Base-by-base conservation (phyloP, 1,140 invertebrate genomes). In the Mesaphorura yosii region DNA sequence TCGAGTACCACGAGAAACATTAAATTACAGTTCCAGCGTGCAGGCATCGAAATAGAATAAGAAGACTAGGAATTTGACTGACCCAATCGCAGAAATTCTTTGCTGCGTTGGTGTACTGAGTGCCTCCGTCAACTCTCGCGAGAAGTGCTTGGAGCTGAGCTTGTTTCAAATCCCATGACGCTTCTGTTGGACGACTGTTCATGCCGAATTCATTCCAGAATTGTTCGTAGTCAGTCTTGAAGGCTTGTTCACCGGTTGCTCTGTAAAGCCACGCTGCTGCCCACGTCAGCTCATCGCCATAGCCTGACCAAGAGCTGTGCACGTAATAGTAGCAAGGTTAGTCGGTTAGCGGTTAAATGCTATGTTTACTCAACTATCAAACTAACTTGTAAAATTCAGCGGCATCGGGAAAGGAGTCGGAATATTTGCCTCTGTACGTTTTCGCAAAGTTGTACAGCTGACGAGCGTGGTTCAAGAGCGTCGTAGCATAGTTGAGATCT, bases 231-330 rank as follows among this genome's bases (percentile, higher is more conserved):
- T 76, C 73, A 7, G 71, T 67, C 41, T 78, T 64, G 58, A 79
- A 81, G 17, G 62, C 64, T 0, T 64, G 51, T 5, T 78, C 70
- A 12, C 72, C 72, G 0, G 78, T 80, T 4, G 77, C 78, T 49
- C 73, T 71, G 67, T 72, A 78, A 5, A 81, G 65, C 79, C 78
- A 81, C 2, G 71, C 67, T 0, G 77, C 77, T 0, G 77, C 75
- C 78, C 78, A 81, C 0, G 74, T 72, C 44, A 81, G 65, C 56
- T 81, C 78, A 62, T 81, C 79, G 1, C 73, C 74, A 58, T 76
- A 79, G 40, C 73, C 76, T 2, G 71, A 55, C n/a, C 40, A 61
- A 3, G 59, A 61, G 22, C 55, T 59, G 60, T 72, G 72, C 51
- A 20, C 34, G 17, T 17, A 49, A 10, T 5, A 17, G 28, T 23